Base-by-base conservation (phyloP, 2,113 vertebrate species). In the Ctenomys sociabilis region DNA sequence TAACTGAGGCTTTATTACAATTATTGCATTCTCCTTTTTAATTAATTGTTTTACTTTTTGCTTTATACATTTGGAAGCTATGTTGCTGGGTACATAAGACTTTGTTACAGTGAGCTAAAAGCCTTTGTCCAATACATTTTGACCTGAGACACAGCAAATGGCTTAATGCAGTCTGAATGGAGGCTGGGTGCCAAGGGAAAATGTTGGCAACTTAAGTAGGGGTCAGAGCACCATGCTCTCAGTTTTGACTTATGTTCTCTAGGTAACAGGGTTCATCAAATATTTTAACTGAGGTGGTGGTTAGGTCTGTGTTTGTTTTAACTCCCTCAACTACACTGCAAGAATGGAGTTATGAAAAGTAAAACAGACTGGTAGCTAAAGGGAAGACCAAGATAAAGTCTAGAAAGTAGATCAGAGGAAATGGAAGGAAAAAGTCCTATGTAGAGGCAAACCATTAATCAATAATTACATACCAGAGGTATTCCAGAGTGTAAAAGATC, bases 201-300 rank as follows among this genome's bases (percentile, higher is more conserved):
- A 57, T 21, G 19, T 35, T 52, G 72, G 17, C 8, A 12, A 72
- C 12, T 32, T 37, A 43, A 24, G 30, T 7, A 40, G 61, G n/a
- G 4, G 28, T 77, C 32, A 26, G 52, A 10, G 24, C 43, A 24
- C 28, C 0, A 0, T 10, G 24, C 13, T 78, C 1, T n/a, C 30
- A 11, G 19, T 22, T 54, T 93, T 22, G 24, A 16, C 37, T 37
- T 90, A 57, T 37, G 43, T 57, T 49, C 35, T 84, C 40, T n/a
- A 16, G 30, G 13, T 5, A 52, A 64, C 5, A 2, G 17, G 0
- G 5, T 3, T 8, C 8, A 30, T 12, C 37, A 49, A 49, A 26
- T 19, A 19, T 49, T 68, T 78, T 52, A 5, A 21, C 35, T 68
- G 8, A 21, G 13, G 35, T 35, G 24, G 32, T 14, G 32, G 40